Base-by-base conservation (phyloP, 1,140 invertebrate species). In the Octopus bimaculoides region DNA sequence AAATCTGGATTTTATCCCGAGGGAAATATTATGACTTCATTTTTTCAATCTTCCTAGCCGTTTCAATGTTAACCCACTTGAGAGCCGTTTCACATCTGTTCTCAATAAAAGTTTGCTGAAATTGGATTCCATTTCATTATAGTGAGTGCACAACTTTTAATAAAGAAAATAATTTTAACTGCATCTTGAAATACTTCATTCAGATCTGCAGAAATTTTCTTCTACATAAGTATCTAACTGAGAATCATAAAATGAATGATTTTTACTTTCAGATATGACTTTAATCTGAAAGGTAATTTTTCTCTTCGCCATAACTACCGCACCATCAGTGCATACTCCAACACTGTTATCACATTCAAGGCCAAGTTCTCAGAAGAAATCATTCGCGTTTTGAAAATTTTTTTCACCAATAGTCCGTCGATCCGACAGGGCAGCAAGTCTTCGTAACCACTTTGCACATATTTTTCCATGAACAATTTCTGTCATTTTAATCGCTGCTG, bases 81-180 rank as follows among this genome's bases (percentile, higher is more conserved):
- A 66, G 12, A 66, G 61, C 61, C 61, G n/a, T 66, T n/a, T 1
- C 61, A 66, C 61, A 14, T 66, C 61, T 66, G 61, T 66, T 14
- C n/a, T 12, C 61, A 66, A n/a, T 66, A 66, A 66, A 66, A 66
- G n/a, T 66, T 12, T n/a, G 61, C n/a, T 66, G n/a, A 66, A 66
- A 66, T 66, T n/a, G n/a, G 61, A 66, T 66, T 12, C 61, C 61
- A 2, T 66, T 66, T 66, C 61, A 66, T 66, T 66, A 66, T 66
- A 66, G 12, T 3, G n/a, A 66, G 61, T 66, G 61, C 61, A 66
- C 61, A n/a, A n/a, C 61, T 66, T 66, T 66, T 66, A 66, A 66
- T 66, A n/a, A 66, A 66, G 61, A 1, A 14, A n/a, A 66, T 66
- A 66, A 66, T n/a, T 66, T 66, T 14, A 66, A 66, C 61, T n/a